phyloP scores from a whole-genome alignment of 2,888 invertebrate species.

The Argynnis bischoffii region DNA sequence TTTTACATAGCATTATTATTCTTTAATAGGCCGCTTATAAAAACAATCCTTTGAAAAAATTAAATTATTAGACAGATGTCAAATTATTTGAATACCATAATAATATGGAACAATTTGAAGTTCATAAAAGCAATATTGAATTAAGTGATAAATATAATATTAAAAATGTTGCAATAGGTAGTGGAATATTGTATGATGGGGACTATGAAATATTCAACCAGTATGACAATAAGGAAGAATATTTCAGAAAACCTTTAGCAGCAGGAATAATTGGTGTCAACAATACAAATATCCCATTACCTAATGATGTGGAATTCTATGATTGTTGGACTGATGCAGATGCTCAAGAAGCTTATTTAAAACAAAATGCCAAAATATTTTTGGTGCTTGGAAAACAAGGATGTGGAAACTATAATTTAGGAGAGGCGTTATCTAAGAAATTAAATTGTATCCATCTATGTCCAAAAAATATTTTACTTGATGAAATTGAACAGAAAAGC shows the following conservation, averaged over 20 bases:
- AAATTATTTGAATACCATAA: background rate
- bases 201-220: conserved; percentile 44
- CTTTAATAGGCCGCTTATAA: background rate
- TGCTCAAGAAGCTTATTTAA: conserved; percentile 75
- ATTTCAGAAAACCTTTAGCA: conserved; percentile 51
- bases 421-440: conserved; percentile 79
- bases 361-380: conserved; percentile 79
- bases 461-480: conserved; percentile 77
- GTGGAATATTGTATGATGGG: conserved; percentile 51
- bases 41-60: background rate
- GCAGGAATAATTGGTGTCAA: conserved; percentile 63
- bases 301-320: conserved; percentile 45
- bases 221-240: conserved; percentile 32
- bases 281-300: conserved; percentile 62
- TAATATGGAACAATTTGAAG: conserved; percentile 36
- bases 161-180: conserved; percentile 47
- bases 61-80: background rate
- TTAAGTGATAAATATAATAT: conserved; percentile 52
- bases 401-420: conserved; percentile 75
- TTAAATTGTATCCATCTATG: conserved; percentile 83
- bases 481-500: conserved; percentile 82
- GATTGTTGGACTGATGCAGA: conserved; percentile 78
- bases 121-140: conserved; percentile 52
- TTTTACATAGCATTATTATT: no score
- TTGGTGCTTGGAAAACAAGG: conserved; percentile 84